Base-by-base conservation (phyloP, 2,113 vertebrate genomes). In the Lagopus muta region DNA sequence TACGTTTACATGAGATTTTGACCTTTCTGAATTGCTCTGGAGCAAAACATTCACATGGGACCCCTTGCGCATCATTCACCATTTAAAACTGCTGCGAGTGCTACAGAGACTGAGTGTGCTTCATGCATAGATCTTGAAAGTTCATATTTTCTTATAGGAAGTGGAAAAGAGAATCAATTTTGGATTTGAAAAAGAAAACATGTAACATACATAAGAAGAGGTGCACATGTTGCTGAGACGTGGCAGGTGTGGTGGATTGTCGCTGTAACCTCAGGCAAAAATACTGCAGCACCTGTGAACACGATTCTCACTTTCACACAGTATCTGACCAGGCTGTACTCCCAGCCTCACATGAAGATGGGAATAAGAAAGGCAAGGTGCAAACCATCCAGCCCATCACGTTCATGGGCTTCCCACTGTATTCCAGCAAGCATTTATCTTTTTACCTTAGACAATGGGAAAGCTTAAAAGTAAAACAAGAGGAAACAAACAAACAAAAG, bases 271-370 rank as follows among this genome's bases (percentile, higher is more conserved):
- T 89, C 58, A 57, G 83, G 96, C 77, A 81, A 90, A 88, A 92
- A 75, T 75, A 84, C 73, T 78, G 69, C 90, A 92, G 82, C 93
- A 96, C 87, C 87, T 93, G 91, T 84, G 89, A 93, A 93, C 81
- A 89, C 58, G 90, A 93, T 94, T 96, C 84, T 93, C 73, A 82
- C 66, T 92, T 83, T 94, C 94, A 79, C 42, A 54, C 10, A 7
- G 57, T 69, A 82, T 40, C 77, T 92, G 93, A 95, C 81, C 6
- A 94, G 74, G 64, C 62, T 11, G 67, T 77, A 84, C 48, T 75
- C 48, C 45, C 47, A 60, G 80, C 64, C 76, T 60, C 82, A 71
- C 17, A 48, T 55, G 79, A 79, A 76, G 45, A 61, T 34, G 30
- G 42, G 36, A 73, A 83, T 38, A 20, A 24, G 50, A 74, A 2